A percentile compares a stretch with the other conserved stretches of the same genome.
phyloP scores from a whole-genome alignment of 2,797 vertebrate species.

The Dromococcyx pavoninus region DNA sequence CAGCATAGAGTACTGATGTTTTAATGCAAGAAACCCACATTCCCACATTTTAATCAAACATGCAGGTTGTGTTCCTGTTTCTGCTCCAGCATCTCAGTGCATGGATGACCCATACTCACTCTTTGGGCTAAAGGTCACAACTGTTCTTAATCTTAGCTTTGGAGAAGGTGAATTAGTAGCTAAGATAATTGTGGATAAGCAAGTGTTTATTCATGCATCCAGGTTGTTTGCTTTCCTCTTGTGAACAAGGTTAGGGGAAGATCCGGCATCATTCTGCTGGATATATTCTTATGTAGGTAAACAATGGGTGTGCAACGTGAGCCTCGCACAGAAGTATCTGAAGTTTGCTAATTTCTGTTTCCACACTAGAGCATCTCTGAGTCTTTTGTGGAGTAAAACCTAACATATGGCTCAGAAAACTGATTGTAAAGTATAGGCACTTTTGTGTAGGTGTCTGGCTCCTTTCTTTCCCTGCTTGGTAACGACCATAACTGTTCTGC shows the following conservation, averaged over 20 bases:
- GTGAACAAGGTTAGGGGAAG: neutral
- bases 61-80: neutral
- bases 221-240: neutral
- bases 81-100: neutral
- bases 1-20: neutral
- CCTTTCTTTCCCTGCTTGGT: neutral
- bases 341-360: neutral
- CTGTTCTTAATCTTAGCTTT: neutral
- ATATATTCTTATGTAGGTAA: neutral
- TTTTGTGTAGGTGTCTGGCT: constrained; percentile 1
- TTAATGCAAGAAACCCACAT: neutral
- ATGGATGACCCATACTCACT: neutral
- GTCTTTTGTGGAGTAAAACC: neutral
- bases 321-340: neutral
- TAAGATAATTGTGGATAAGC: neutral
- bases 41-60: neutral
- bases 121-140: neutral
- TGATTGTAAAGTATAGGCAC: neutral
- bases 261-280: neutral
- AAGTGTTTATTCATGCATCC: neutral
- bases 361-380: neutral
- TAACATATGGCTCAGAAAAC: neutral
- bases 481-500: neutral
- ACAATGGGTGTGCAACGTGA: neutral
- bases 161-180: neutral